phyloP scores from a whole-genome alignment of 1,140 invertebrate species.

The Drosophila leontia region DNA sequence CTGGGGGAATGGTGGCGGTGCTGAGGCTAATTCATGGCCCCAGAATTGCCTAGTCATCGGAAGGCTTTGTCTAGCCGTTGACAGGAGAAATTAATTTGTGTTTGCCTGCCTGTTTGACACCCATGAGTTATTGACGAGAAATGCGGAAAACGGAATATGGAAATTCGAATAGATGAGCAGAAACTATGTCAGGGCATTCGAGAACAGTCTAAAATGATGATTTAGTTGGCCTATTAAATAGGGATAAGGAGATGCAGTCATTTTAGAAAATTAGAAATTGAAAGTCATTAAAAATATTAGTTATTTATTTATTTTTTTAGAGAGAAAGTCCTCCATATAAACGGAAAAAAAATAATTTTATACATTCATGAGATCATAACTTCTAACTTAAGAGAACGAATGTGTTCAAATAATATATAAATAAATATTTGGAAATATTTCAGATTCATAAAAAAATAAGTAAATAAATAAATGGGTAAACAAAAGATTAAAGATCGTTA shows the following conservation, averaged over 20 bases:
- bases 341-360: too few species aligned
- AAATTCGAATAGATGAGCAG: conserved; percentile 8
- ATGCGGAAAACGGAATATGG: conserved; percentile 16
- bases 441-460: background rate
- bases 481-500: background rate
- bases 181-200: conserved; percentile 1
- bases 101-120: conserved; percentile 31
- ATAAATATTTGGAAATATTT: background rate
- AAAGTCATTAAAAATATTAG: background rate
- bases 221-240: background rate
- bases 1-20: background rate
- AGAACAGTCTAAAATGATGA: background rate
- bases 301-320: too few species aligned
- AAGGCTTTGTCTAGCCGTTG: conserved; percentile 50
- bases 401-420: background rate
- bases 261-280: background rate
- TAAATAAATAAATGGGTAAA: background rate
- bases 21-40: conserved; percentile 40
- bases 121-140: conserved; percentile 30
- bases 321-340: too few species aligned
- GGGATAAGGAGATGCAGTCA: too few species aligned
- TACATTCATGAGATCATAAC: too few species aligned
- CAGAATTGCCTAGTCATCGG: conserved; percentile 36
- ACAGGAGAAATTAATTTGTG: conserved; percentile 59
- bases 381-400: background rate